Evolutionary conservation across 2,888 invertebrate genomes (phyloP).

Genomic region (Sisyra nigra): DNA sequence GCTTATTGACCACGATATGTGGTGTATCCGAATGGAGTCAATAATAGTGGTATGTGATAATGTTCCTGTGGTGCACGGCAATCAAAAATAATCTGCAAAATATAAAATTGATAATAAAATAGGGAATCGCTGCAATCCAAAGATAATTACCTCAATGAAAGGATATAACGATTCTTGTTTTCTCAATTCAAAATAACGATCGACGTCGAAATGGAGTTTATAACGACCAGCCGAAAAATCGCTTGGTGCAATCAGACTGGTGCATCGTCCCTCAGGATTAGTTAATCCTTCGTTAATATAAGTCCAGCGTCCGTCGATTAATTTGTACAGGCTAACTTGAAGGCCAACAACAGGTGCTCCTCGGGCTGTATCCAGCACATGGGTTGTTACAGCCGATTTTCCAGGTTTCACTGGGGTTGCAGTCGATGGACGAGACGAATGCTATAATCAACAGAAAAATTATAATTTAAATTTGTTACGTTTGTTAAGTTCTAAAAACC

Average conservation of each 20-base stretch:
- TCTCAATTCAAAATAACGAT: conserved; percentile 45
- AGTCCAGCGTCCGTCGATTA: conserved; percentile 48
- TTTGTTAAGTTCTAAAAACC: neutral
- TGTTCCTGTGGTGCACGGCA: conserved; percentile 41
- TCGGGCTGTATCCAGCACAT: conserved; percentile 54
- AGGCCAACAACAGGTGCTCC: conserved; percentile 50
- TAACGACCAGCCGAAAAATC: conserved; percentile 51
- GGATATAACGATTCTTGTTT: conserved; percentile 54
- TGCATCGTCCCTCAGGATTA: conserved; percentile 47
- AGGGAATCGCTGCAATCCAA: neutral
- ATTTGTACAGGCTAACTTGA: conserved; percentile 48
- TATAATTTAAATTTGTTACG: neutral
- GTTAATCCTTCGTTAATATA: conserved; percentile 46
- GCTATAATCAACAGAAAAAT: conserved; percentile 11
- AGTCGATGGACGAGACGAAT: conserved; percentile 13
- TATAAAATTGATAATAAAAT: conserved; percentile 10
- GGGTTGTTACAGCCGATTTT: conserved; percentile 50
- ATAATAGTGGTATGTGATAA: conserved; percentile 59
- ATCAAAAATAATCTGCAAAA: conserved; percentile 50
- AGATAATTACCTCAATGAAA: conserved; percentile 44
- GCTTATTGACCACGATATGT: conserved; percentile 54
- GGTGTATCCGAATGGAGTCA: conserved; percentile 62
- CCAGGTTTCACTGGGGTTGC: conserved; percentile 8
- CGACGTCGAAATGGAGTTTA: conserved; percentile 57
- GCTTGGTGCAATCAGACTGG: conserved; percentile 39